Evolutionary conservation across 1,140 invertebrate species (phyloP), one percentile per base, ranked within the genome.

Genomic region (Nephotettix cincticeps): DNA sequence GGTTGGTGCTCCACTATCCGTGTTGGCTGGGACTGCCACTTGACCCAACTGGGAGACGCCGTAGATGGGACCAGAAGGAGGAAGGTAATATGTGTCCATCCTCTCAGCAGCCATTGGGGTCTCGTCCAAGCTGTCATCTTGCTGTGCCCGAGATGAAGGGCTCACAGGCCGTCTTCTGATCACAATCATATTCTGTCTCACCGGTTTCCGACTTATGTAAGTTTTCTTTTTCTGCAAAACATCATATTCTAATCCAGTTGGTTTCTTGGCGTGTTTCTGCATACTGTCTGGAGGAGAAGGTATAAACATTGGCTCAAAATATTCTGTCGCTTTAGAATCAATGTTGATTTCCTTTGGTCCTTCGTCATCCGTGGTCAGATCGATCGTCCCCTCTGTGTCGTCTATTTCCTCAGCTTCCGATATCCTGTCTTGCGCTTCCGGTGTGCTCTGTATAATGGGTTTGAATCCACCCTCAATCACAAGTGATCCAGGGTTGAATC

Each of bases 391-490:
- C 32, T 63, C 68, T 25, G 58, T 74, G 6, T 69, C 63, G 14
- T 69, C 63, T 23, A 83, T 79, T 77, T 86, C 81, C 54, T 86
- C 84, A 29, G 80, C 78, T 36, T 79, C 76, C 23, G 79, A 78
- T 29, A 84, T 83, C 70, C 84, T 82, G 40, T 87, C 83, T 74
- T 87, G 81, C 29, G 80, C 80, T 67, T 68, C 75, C 81, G 79
- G 74, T 0, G 75, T n/a, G 19, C 85, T 87, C 19, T 84, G 83
- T n/a, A 92, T 85, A 19, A 94, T 93, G 0, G 93, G 92, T 70
- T 89, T 91, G 75, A 94, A 94, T 0, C 92, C 92, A 65, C 91
- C 87, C 81, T 94, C 92, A 32, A 93, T 89, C 0, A 93, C 88
- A 17, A 94, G 88, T 0, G 90, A 89, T 70, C 89, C 87, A 0